Evolutionary conservation across 2,888 invertebrate species (phyloP).

Genomic region (Xanthia icteritia): DNA sequence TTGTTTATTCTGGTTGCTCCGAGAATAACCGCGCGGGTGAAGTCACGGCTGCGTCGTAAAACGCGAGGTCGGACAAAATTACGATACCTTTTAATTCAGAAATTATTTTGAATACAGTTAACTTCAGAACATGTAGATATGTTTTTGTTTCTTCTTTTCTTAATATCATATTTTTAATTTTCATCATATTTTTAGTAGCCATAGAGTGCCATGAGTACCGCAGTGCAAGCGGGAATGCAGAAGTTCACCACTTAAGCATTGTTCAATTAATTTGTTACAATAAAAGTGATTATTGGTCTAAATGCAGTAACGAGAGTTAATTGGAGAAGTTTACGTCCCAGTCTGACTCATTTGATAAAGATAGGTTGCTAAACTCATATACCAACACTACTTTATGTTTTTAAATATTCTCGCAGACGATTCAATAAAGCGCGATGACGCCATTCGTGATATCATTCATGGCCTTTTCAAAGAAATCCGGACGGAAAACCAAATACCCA

Average conservation of each 20-base stretch:
- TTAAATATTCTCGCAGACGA: constrained; percentile 38
- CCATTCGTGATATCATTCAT: constrained; percentile 66
- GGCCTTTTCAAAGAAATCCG: constrained; percentile 61
- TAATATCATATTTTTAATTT: no score
- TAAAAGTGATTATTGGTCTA: constrained; percentile 32
- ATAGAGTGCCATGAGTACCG: neutral
- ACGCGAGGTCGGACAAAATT: constrained; percentile 62
- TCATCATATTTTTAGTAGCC: neutral
- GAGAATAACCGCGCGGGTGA: constrained; percentile 74
- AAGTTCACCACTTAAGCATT: constrained; percentile 1
- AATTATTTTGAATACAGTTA: neutral
- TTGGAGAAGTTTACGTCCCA: constrained; percentile 29
- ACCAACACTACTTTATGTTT: constrained; percentile 39
- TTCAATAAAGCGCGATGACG: constrained; percentile 62
- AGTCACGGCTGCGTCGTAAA: constrained; percentile 72
- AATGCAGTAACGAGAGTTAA: constrained; percentile 52
- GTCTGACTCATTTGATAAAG: constrained; percentile 51
- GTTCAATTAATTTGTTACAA: constrained; percentile 42
- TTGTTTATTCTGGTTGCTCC: constrained; percentile 71
- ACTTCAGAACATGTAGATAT: neutral
- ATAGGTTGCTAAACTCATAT: constrained; percentile 43
- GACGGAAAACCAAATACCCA: constrained; percentile 47
- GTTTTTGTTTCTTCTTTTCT: neutral
- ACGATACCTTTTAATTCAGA: constrained; percentile 49
- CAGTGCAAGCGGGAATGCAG: neutral